phyloP scores from a whole-genome alignment of 2,797 vertebrate genomes.

The Brachymystax lenok region DNA sequence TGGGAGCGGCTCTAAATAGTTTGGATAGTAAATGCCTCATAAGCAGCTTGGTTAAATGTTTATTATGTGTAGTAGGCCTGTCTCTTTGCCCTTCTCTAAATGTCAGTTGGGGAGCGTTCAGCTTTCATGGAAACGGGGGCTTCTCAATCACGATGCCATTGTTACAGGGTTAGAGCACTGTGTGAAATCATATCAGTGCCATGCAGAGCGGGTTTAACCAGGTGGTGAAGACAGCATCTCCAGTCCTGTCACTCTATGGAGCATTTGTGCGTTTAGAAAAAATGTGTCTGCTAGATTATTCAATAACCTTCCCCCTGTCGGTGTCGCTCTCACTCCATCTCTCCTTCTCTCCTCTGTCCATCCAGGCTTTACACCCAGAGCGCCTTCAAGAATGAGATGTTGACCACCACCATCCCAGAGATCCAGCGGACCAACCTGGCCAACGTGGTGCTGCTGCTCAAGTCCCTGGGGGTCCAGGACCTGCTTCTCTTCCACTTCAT shows the following conservation, averaged over 20 bases:
- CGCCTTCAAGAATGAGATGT: slow-evolving; percentile 95
- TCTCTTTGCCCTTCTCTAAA: too few species aligned
- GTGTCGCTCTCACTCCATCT: not conserved
- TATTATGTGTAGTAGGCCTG: too few species aligned
- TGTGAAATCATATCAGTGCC: too few species aligned
- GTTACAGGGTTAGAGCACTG: too few species aligned
- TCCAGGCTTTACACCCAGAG: slow-evolving; percentile 96
- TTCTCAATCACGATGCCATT: too few species aligned
- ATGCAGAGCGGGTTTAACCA: too few species aligned
- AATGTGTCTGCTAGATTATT: not conserved
- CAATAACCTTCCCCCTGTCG: not conserved
- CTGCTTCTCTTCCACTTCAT: slow-evolving; percentile 98
- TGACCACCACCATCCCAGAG: slow-evolving; percentile 96
- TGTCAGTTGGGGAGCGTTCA: too few species aligned
- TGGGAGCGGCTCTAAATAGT: slow-evolving; percentile 19
- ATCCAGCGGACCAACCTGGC: slow-evolving; percentile 98
- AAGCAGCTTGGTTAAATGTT: not conserved
- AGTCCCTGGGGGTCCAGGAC: slow-evolving; percentile 96
- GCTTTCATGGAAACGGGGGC: too few species aligned
- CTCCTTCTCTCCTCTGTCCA: not conserved
- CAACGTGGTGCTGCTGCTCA: slow-evolving; percentile 94
- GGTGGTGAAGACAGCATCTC: too few species aligned
- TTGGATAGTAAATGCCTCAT: not conserved
- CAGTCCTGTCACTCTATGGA: not conserved
- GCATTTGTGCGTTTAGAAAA: not conserved